Evolutionary conservation across 1,140 invertebrate genomes (phyloP), one percentile per base, ranked within the genome.

Genomic region (Brachionus koreanus): DNA sequence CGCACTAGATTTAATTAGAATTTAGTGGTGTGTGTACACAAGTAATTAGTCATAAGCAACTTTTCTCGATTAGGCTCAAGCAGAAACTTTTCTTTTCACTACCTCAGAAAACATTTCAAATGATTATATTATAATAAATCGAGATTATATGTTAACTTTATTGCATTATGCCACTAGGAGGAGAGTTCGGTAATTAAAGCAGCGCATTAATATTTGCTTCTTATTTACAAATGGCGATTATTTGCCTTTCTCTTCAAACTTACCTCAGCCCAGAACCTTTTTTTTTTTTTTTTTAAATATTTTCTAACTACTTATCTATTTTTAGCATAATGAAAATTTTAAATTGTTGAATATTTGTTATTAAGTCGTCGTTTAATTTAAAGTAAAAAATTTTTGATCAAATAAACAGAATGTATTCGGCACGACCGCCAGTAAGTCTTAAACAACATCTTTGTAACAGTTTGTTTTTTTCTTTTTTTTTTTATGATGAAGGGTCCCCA

Each of bases 121-220:
- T 69, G 16, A 69, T 35, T 69, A 9, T 42, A 69, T 69, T 69
- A 69, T 69, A 37, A 69, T 69, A 69, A 57, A 69, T 69, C 37
- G 37, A 69, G 65, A 69, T 69, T 69, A 69, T 69, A 39, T 69
- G 65, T 69, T 69, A 69, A 69, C 65, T 69, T 69, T 69, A 39
- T 69, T 69, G 16, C 37, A 37, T 65, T 33, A 65, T 65, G 37
- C 6, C 37, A 13, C 65, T 42, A 69, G 65, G 65, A 69, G 65
- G 65, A 69, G 65, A 69, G 65, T 69, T 69, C 65, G 35, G 7
- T 19, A 37, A 37, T 39, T 37, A 69, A 39, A 69, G 16, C 37
- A n/a, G 33, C 37, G 33, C 37, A 39, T 33, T 69, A 39, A 37
- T 39, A 35, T 69, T 39, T 39, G 33, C 33, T 19, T 69, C 37